Conservation (phyloP, 1,140 invertebrate genomes). For the Zaprionus taronus region DNA sequence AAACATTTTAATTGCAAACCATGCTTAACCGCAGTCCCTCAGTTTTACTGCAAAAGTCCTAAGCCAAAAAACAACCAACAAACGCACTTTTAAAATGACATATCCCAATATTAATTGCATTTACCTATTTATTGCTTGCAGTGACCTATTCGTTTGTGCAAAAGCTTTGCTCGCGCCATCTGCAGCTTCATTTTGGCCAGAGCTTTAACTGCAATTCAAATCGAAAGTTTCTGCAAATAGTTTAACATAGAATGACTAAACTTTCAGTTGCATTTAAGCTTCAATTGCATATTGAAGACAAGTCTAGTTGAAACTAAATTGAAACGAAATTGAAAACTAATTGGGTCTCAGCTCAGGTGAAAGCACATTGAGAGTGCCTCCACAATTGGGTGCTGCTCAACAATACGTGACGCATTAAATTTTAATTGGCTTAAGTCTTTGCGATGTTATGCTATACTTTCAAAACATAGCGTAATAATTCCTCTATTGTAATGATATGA, state of each 20-base stretch:
- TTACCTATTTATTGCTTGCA: background rate
- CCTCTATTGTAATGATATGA: background rate
- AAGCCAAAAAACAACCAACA: background rate
- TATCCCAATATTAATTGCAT: background rate
- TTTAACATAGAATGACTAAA: background rate
- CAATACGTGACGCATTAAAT: background rate
- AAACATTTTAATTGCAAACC: too few relatives aligned
- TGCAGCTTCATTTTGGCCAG: background rate
- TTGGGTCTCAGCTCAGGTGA: background rate
- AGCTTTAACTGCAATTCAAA: slow-evolving; percentile 19
- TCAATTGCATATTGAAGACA: background rate
- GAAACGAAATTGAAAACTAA: background rate
- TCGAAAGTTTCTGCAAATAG: background rate
- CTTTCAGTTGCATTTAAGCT: background rate
- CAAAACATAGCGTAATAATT: background rate
- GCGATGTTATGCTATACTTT: background rate
- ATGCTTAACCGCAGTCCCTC: too few relatives aligned
- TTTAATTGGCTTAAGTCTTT: background rate
- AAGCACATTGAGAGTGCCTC: background rate
- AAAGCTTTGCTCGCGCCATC: slow-evolving; percentile 29
- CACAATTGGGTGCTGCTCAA: background rate
- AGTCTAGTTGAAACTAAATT: background rate
- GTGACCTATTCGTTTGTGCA: too few relatives aligned
- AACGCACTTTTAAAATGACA: background rate
- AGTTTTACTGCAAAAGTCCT: background rate